Evolutionary conservation across 2,888 invertebrate species (phyloP).

Genomic region (Hemaris fuciformis): DNA sequence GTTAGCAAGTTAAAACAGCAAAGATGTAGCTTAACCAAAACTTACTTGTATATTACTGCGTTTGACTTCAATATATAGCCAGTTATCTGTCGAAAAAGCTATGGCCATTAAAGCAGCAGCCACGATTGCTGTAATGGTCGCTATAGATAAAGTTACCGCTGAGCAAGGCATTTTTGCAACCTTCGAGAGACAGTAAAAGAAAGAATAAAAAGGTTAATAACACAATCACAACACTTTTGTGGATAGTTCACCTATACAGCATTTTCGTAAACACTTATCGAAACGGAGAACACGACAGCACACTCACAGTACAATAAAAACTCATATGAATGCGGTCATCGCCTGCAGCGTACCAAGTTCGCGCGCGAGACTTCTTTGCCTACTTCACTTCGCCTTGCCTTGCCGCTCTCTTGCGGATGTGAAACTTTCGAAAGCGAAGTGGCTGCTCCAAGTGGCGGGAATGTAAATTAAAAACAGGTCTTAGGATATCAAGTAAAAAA

Average conservation of each 20-base stretch:
- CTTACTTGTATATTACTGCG: slow-evolving; percentile 92
- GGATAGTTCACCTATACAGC: slow-evolving; percentile 75
- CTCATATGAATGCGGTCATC: slow-evolving; percentile 80
- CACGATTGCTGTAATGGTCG: slow-evolving; percentile 97
- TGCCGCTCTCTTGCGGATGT: slow-evolving; percentile 81
- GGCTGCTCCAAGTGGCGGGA: slow-evolving; percentile 77
- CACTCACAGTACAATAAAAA: slow-evolving; percentile 75
- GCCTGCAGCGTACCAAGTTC: slow-evolving; percentile 78
- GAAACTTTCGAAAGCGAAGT: slow-evolving; percentile 80
- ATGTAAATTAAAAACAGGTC: slow-evolving; percentile 74
- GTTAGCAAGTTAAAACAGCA: background rate
- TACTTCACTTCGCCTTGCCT: slow-evolving; percentile 65
- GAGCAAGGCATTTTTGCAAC: slow-evolving; percentile 92
- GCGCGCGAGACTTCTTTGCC: slow-evolving; percentile 77
- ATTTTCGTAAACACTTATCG: slow-evolving; percentile 76
- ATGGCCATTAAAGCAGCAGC: slow-evolving; percentile 96
- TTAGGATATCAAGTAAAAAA: slow-evolving; percentile 1
- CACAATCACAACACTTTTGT: slow-evolving; percentile 76
- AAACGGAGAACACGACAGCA: slow-evolving; percentile 75
- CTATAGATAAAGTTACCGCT: slow-evolving; percentile 96
- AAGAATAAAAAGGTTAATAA: slow-evolving; percentile 53
- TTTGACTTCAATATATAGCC: slow-evolving; percentile 96
- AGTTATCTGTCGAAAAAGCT: slow-evolving; percentile 98
- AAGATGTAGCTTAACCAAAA: background rate
- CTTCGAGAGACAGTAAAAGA: slow-evolving; percentile 59